Percentiles rank a stretch among this genome's conserved stretches.
These are phyloP conservation scores for Cephalophus harveyi DNA, from an alignment of 2,113 vertebrate genomes.

Conservation along the genomic window DNA sequence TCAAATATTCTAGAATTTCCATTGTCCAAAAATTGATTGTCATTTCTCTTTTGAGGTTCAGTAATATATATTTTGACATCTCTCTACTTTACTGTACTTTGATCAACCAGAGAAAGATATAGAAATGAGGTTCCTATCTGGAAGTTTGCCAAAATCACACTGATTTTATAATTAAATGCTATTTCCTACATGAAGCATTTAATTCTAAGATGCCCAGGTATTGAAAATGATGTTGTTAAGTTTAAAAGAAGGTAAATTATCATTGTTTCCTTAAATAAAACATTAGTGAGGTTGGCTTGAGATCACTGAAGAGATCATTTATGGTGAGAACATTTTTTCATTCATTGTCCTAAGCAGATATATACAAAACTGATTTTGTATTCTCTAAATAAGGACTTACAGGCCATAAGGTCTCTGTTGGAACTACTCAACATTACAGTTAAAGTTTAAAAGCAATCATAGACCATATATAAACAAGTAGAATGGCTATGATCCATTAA, in stretches of 20 bases:
- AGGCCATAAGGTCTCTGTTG: background rate
- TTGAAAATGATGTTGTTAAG: conserved; percentile 37
- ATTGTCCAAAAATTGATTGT: background rate
- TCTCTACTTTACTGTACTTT: background rate
- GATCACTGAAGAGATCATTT: background rate
- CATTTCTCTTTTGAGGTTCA: background rate
- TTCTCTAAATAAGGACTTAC: background rate
- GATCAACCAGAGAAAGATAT: background rate
- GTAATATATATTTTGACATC: background rate
- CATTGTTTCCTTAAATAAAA: conserved; percentile 42
- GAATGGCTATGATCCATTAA: background rate
- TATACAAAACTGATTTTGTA: background rate
- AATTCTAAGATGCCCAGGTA: conserved; percentile 22
- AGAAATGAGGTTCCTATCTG: conserved; percentile 26
- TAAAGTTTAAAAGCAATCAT: background rate
- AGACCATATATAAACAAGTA: background rate
- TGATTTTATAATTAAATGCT: conserved; percentile 65
- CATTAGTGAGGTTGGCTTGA: conserved; percentile 33
- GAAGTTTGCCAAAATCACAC: conserved; percentile 42
- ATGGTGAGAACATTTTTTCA: background rate
- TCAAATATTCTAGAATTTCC: background rate
- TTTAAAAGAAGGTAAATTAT: conserved; percentile 53
- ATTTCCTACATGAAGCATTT: conserved; percentile 59
- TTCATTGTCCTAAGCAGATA: background rate
- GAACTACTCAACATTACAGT: background rate